phyloP scores from a whole-genome alignment of 2,797 vertebrate genomes.

The Rousettus madagascariensis region DNA sequence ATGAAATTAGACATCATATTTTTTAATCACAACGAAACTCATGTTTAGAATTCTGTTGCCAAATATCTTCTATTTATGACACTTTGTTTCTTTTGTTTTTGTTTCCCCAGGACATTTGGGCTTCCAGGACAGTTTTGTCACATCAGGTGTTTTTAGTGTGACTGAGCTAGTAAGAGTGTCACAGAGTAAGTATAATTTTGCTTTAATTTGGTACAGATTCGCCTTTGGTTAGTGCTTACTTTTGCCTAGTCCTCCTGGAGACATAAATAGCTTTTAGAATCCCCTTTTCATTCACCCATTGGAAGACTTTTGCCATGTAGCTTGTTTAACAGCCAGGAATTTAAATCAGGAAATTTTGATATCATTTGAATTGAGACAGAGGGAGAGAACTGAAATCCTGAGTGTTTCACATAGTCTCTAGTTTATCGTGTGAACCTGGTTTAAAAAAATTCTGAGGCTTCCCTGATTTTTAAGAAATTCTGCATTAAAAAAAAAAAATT shows the following conservation, averaged over 20 bases:
- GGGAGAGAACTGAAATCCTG: neutral
- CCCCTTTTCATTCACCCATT: neutral
- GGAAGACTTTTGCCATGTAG: neutral
- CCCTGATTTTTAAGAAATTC: constrained; percentile 67
- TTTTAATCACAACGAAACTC: constrained; percentile 79
- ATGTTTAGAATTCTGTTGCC: constrained; percentile 73
- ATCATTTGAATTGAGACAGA: constrained; percentile 22
- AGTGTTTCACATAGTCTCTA: neutral
- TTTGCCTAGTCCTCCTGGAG: neutral
- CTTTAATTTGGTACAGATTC: constrained; percentile 39
- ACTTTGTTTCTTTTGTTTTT: constrained; percentile 83
- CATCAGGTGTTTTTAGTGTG: constrained; percentile 98
- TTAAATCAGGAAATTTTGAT: constrained; percentile 58
- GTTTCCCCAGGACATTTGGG: constrained; percentile 93
- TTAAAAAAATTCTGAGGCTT: neutral
- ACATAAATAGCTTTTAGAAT: neutral
- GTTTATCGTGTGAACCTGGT: neutral
- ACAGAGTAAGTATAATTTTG: constrained; percentile 93
- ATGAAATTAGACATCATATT: constrained; percentile 78
- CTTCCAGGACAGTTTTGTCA: constrained; percentile 99
- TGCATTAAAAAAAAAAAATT: constrained; percentile 70
- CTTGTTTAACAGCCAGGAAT: constrained; percentile 51
- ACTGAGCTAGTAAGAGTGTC: constrained; percentile 98
- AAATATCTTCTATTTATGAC: constrained; percentile 49
- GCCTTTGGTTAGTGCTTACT: constrained; percentile 6